phyloP scores from a whole-genome alignment of 1,140 invertebrate genomes.

The Zaprionus ornatus region DNA sequence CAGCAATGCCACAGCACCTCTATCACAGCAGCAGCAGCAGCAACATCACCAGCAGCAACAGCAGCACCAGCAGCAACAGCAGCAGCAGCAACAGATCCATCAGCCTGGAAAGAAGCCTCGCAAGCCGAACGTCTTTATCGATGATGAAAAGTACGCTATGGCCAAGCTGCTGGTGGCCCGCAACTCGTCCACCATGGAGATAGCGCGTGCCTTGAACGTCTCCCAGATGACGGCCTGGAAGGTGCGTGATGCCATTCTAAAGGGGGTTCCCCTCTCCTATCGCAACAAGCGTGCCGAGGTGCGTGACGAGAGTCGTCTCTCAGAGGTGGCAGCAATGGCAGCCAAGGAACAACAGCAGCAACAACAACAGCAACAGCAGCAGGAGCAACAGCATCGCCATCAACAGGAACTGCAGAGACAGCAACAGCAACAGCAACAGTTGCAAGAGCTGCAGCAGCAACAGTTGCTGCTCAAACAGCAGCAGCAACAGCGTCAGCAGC shows the following conservation, averaged over 20 bases:
- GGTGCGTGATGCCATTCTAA: constrained; percentile 78
- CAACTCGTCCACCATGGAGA: constrained; percentile 81
- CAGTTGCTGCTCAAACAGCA: constrained; percentile 45
- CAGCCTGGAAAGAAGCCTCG: constrained; percentile 75
- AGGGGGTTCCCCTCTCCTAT: constrained; percentile 79
- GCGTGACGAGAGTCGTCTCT: constrained; percentile 39
- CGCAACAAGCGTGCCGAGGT: constrained; percentile 71
- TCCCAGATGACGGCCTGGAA: constrained; percentile 83
- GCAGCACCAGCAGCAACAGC: constrained; percentile 35
- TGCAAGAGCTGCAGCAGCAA: constrained; percentile 32
- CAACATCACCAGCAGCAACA: constrained; percentile 17
- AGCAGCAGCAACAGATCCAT: constrained; percentile 19
- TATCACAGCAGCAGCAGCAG: constrained; percentile 25
- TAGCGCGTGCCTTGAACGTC: constrained; percentile 74
- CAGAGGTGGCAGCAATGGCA: constrained; percentile 39
- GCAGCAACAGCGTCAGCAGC: constrained; percentile 42
- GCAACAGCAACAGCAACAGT: constrained; percentile 42
- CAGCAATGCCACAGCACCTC: constrained; percentile 44
- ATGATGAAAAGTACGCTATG: constrained; percentile 82
- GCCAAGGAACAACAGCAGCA: constrained; percentile 47
- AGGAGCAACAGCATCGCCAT: constrained; percentile 42
- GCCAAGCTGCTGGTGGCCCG: constrained; percentile 78
- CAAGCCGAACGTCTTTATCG: constrained; percentile 82
- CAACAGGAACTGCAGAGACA: constrained; percentile 46
- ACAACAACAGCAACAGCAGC: constrained; percentile 32